Base-by-base conservation (phyloP, 2,113 vertebrate species). In the Amphilophus citrinellus region DNA sequence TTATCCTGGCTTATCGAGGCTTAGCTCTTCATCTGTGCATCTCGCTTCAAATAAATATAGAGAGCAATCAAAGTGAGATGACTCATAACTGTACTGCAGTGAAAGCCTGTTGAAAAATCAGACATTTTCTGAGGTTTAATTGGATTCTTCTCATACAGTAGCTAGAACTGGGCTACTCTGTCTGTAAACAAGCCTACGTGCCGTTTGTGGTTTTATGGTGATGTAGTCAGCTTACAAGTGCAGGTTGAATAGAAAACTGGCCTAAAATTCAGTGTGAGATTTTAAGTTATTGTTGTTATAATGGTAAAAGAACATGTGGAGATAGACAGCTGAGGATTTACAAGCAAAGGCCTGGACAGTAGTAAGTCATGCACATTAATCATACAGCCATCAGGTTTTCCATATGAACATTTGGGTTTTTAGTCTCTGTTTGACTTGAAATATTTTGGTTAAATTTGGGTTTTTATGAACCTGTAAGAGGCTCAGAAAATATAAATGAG, bases 61-160 rank as follows among this genome's bases (percentile, higher is more conserved):
- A 58, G 68, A 82, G 77, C 65, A 76, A 61, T 82, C 66, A 63
- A 68, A 82, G 18, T 56, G 71, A 80, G 83, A 71, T 90, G 88
- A 93, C 65, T 91, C 89, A 91, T 61, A 37, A 39, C 60, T 91
- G 63, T 65, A 61, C 77, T 73, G 61, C 37, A 22, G 61, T 75
- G n/a, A 71, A 73, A 79, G 50, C 53, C 59, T 77, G 53, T 7
- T 66, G n/a, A 63, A 79, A 84, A 75, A 85, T 77, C 77, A 77
- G 32, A 32, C 35, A 47, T 87, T 91, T 84, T 61, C 59, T 60
- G 20, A 35, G 65, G 50, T 86, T 62, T 68, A 68, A 79, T 68
- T 78, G 42, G 82, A 76, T 80, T 87, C 57, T 63, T 78, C 60
- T 56, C 17, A 35, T 27, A 76, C 42, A 63, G 42, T 59, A 35